Evolutionary conservation across 2,113 vertebrate genomes (phyloP).

Genomic region (Urocolius indicus): DNA sequence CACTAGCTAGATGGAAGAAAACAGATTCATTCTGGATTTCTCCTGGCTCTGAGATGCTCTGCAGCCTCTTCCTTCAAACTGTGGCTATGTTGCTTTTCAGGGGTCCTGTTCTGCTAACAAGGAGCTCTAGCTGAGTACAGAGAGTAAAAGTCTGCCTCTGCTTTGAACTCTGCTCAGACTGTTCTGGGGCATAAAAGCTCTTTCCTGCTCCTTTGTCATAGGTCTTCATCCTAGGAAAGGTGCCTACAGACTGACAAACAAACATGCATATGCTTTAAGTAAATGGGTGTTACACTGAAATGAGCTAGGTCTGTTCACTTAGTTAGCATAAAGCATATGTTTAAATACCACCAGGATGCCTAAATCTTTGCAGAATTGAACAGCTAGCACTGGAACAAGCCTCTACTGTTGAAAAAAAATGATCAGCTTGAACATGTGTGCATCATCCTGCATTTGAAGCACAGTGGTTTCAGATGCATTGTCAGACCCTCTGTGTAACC

Average conservation of each 20-base stretch:
- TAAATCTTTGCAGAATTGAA: background rate
- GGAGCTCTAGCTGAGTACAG: background rate
- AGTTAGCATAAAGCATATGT: background rate
- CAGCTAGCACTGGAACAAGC: background rate
- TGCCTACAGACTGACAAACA: background rate
- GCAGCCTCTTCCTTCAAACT: background rate
- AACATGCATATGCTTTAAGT: background rate
- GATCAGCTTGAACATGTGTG: background rate
- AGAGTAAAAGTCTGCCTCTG: background rate
- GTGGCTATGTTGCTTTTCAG: fast-evolving
- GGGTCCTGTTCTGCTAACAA: background rate
- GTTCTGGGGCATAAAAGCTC: background rate
- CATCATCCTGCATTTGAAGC: background rate
- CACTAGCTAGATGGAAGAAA: background rate
- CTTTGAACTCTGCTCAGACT: background rate
- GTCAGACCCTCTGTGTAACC: background rate
- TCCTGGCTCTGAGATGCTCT: background rate
- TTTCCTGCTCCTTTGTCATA: background rate
- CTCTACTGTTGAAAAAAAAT: background rate
- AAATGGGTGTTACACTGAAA: background rate
- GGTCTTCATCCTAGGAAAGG: background rate
- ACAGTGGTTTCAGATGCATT: background rate
- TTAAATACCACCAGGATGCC: background rate
- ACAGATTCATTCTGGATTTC: background rate
- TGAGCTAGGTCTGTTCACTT: background rate